A percentile compares a stretch with the other conserved stretches of the same genome.
phyloP scores from a whole-genome alignment of 2,113 vertebrate genomes.

The Sula dactylatra region DNA sequence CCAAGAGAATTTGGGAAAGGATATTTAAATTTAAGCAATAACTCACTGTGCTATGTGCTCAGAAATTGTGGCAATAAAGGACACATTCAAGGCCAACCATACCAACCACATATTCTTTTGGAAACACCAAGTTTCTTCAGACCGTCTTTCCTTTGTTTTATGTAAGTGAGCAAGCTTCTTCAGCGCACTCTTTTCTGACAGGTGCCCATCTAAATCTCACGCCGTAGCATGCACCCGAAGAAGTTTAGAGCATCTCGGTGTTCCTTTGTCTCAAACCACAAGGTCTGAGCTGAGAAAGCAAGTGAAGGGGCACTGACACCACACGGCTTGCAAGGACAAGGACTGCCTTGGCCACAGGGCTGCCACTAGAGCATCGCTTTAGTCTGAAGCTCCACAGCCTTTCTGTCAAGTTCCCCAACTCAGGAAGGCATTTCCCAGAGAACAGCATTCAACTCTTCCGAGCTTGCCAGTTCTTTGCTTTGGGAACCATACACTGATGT shows the following conservation, averaged over 20 bases:
- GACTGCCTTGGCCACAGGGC: not conserved
- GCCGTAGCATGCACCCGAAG: not conserved
- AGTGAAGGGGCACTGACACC: not conserved
- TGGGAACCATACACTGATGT: not conserved
- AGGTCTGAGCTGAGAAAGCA: not conserved
- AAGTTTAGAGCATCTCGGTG: not conserved
- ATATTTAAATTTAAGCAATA: not conserved
- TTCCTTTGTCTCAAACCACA: not conserved
- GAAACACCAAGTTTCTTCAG: not conserved
- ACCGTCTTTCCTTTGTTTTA: not conserved
- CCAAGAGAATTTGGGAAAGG: not conserved
- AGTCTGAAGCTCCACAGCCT: not conserved
- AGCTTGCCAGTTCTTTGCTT: not conserved
- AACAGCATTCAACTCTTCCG: not conserved
- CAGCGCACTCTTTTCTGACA: not conserved
- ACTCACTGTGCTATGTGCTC: not conserved
- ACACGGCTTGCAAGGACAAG: not conserved
- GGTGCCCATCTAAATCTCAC: not conserved
- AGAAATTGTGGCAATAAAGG: not conserved
- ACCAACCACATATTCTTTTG: not conserved
- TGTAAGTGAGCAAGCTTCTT: not conserved
- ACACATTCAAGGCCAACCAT: not conserved
- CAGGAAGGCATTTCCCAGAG: not conserved
- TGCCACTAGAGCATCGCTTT: not conserved
- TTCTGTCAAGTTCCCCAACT: not conserved